Conservation (phyloP, 2,113 vertebrate species). For the Hepsetus odoe region DNA sequence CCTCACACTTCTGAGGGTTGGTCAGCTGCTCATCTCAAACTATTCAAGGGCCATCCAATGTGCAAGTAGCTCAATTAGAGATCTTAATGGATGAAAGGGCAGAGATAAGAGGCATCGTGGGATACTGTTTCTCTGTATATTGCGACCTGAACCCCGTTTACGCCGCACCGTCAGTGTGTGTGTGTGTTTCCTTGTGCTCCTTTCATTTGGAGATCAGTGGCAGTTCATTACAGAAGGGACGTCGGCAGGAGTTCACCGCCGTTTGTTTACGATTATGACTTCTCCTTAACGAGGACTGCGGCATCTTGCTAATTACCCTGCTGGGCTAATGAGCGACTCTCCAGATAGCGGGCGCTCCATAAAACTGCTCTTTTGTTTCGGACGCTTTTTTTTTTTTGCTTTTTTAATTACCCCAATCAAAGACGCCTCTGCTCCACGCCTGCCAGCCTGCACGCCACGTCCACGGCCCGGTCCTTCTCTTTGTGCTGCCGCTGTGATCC, state of each 20-base stretch:
- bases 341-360: conserved; percentile 70
- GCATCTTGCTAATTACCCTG: conserved; percentile 82
- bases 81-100: conserved; percentile 13
- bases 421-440: conserved; percentile 55
- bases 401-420: conserved; percentile 75
- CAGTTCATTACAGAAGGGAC: conserved; percentile 74
- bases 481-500: conserved; percentile 42
- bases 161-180: not conserved
- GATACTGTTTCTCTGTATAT: conserved; percentile 30
- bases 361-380: conserved; percentile 74
- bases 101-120: conserved; percentile 25
- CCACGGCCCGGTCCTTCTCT: conserved; percentile 11
- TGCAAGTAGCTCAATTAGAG: conserved; percentile 7
- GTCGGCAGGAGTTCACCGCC: conserved; percentile 69
- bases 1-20: not conserved
- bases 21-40: not conserved
- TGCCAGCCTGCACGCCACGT: conserved; percentile 32
- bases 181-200: conserved; percentile 45
- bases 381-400: conserved; percentile 55
- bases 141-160: conserved; percentile 17
- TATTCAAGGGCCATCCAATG: conserved; percentile 16
- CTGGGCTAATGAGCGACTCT: conserved; percentile 78
- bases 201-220: conserved; percentile 69
- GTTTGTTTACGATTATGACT: conserved; percentile 78
- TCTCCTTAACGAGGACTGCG: conserved; percentile 77